Conservation (phyloP, 2,113 vertebrate genomes). For the Centropristis striata region DNA sequence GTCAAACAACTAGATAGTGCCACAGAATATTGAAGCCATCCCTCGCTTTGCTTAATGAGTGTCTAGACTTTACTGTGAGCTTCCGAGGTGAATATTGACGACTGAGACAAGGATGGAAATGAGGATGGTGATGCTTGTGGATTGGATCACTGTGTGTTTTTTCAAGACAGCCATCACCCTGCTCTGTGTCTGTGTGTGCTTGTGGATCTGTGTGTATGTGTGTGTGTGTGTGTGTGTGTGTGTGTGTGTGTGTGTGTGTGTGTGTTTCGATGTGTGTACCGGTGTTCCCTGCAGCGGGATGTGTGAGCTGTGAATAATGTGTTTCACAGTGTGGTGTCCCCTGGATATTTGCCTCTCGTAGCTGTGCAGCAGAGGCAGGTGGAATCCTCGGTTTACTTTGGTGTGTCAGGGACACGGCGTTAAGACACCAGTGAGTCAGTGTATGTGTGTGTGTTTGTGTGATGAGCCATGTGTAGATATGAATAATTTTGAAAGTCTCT, state of each 20-base stretch:
- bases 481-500: slow-evolving; percentile 38
- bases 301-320: slow-evolving; percentile 70
- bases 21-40: slow-evolving; percentile 3
- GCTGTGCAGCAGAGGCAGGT: slow-evolving; percentile 58
- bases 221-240: background rate
- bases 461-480: slow-evolving; percentile 29
- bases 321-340: slow-evolving; percentile 66
- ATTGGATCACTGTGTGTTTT: slow-evolving; percentile 41
- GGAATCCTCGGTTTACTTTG: slow-evolving; percentile 56
- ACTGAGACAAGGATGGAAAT: slow-evolving; percentile 44
- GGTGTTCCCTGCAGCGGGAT: slow-evolving; percentile 33
- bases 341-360: slow-evolving; percentile 60
- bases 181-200: background rate
- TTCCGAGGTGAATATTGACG: slow-evolving; percentile 23
- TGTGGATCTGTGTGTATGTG: slow-evolving; percentile 12
- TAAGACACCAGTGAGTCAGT: slow-evolving; percentile 17
- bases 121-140: slow-evolving; percentile 37
- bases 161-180: slow-evolving; percentile 46
- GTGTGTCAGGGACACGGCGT: slow-evolving; percentile 32
- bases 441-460: slow-evolving; percentile 28
- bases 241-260: background rate
- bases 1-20: background rate
- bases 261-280: background rate
- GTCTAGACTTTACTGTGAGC: slow-evolving; percentile 14
- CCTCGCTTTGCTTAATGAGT: slow-evolving; percentile 26